Base-by-base conservation (phyloP, 2,888 invertebrate genomes). In the Oligia strigilis region DNA sequence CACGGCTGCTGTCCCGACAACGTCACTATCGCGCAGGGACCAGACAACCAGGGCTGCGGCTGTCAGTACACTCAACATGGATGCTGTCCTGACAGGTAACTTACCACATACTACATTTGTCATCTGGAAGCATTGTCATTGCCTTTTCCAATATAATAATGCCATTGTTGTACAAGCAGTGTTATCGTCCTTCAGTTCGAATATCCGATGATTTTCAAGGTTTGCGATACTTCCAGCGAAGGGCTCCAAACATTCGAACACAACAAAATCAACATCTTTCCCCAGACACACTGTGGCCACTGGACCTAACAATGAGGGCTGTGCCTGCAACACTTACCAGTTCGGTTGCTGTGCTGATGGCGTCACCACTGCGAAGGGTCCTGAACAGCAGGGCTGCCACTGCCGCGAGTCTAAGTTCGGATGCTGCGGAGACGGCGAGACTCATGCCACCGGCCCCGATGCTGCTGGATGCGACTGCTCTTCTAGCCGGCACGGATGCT, bases 261-360 rank as follows among this genome's bases (percentile, higher is more conserved):
- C 8, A 58, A 49, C 11, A 36, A 17, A 69, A 69, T 14, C 1
- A n/a, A n/a, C 2, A 17, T 77, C n/a, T 29, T 36, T 78, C 2
- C 14, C n/a, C 72, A 97, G 97, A 82, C 94, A 98, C 92, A 98
- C 98, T 23, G 97, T 98, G 73, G 99, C 99, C 0, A 93, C 95
- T 55, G 99, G 99, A 17, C 98, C 98, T 0, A 97, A 98, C 86
- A 98, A 97, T 91, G 97, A 98, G 89, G 99, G 99, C 19, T 99
- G 99, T 92, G 97, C 97, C 0, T 99, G 99, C 92, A 97, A 98
- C 92, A 98, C 99, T 0, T 98, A 98, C 96, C 98, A 99, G 93
- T 99, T 99, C 93, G 99, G 99, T 3, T 99, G 99, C 92, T 99
- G 99, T 91, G 98, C 98, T 0, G 99, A 99, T 95, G 99, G 99